These are phyloP conservation scores for Phlogophora meticulosa DNA, from an alignment of 2,888 invertebrate genomes.

Conservation along the genomic window DNA sequence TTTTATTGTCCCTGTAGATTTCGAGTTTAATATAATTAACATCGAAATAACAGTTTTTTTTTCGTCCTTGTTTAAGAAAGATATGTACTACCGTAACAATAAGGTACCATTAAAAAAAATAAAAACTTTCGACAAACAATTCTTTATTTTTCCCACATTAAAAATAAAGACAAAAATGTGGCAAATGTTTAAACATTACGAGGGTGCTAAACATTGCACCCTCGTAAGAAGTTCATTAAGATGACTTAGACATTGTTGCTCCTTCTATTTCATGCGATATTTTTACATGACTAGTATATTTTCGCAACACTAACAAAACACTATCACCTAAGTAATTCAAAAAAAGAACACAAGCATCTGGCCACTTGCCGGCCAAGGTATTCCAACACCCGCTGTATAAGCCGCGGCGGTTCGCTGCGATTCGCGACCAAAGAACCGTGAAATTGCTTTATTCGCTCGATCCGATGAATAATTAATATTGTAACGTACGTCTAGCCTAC, in stretches of 20 bases:
- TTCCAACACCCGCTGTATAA: slow-evolving; percentile 75
- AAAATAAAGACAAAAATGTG: slow-evolving; percentile 25
- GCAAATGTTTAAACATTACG: slow-evolving; percentile 14
- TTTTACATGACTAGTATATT: no score
- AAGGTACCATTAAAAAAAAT: slow-evolving; percentile 15
- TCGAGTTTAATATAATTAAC: slow-evolving; percentile 28
- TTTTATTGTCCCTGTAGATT: slow-evolving; percentile 31
- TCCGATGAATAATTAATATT: slow-evolving; percentile 91
- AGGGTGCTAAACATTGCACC: neutral
- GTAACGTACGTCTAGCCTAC: slow-evolving; percentile 80
- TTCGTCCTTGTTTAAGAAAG: slow-evolving; percentile 22
- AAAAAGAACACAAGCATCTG: neutral
- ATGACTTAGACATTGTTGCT: neutral
- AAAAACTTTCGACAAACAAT: slow-evolving; percentile 14
- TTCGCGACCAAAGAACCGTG: slow-evolving; percentile 90
- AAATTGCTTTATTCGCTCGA: slow-evolving; percentile 91
- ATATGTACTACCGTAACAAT: neutral
- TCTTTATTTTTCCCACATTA: slow-evolving; percentile 16
- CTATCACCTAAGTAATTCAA: neutral
- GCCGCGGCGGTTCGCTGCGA: slow-evolving; percentile 79
- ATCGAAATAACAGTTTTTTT: slow-evolving; percentile 45
- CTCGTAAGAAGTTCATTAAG: neutral
- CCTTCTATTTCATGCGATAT: neutral
- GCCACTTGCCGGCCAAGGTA: slow-evolving; percentile 35
- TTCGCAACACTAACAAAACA: neutral